Evolutionary conservation across 2,113 vertebrate genomes (phyloP).

Genomic region (Halcyon senegalensis): DNA sequence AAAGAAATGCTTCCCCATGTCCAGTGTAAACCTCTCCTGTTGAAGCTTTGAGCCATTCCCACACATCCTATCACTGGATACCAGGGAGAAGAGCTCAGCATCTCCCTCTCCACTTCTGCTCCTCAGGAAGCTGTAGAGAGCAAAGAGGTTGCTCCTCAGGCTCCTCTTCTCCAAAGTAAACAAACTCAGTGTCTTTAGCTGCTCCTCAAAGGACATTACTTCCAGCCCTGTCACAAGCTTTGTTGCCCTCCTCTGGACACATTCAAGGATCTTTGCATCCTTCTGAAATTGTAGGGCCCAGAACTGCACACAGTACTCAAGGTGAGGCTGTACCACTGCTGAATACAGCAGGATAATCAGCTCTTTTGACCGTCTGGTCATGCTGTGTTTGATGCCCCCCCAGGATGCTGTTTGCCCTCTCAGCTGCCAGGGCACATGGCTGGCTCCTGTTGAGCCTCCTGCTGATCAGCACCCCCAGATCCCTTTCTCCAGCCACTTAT

Average conservation of each 20-base stretch:
- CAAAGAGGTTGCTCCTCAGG: background rate
- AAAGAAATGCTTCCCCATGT: background rate
- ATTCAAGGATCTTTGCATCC: background rate
- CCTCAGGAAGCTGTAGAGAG: background rate
- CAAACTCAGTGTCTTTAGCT: background rate
- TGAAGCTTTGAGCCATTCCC: background rate
- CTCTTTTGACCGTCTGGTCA: background rate
- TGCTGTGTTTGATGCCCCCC: background rate
- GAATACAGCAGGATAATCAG: background rate
- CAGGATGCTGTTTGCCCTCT: background rate
- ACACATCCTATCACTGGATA: accelerated
- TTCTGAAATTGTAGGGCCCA: background rate
- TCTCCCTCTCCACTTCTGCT: background rate
- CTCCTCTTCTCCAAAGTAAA: background rate
- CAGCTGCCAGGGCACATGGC: background rate
- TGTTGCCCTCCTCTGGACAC: background rate
- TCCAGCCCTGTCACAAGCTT: background rate
- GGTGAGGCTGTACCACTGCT: accelerated
- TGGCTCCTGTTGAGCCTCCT: background rate
- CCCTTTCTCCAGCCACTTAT: background rate
- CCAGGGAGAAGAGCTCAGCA: background rate
- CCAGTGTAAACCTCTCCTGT: background rate
- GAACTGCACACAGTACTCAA: background rate
- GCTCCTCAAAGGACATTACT: background rate
- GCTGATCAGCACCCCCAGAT: background rate